Evolutionary conservation across 2,797 vertebrate species (phyloP), one percentile per base, ranked within the genome.

Genomic region (Manis pentadactyla): DNA sequence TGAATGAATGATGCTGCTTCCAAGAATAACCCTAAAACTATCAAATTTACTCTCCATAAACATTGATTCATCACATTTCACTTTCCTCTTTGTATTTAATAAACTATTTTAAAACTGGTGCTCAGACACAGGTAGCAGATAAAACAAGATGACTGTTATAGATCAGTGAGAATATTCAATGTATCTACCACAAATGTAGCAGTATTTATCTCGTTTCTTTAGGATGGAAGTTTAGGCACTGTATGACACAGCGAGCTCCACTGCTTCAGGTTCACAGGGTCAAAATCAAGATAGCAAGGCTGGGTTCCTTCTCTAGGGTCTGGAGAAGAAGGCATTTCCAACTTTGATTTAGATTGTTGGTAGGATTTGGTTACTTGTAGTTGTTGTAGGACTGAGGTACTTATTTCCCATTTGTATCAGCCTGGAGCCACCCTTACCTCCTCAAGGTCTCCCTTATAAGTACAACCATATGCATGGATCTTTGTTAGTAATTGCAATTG

Each of bases 41-140:
- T 77, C 25, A 59, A 73, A 5, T 82, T 27, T 74, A 46, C 18
- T 53, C 17, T 57, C 39, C 14, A 39, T 29, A 59, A 81, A 53
- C 13, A 23, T 73, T 69, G n/a, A 63, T 42, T 93, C 2, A 34
- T 11, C 27, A 57, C 1, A 21, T 71, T 46, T 37, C 0, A 34
- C 7, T 39, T 90, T 29, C 10, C 23, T 92, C 9, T 81, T 78
- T 68, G 46, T 68, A 86, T 53, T 71, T 90, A 49, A 55, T 88
- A 85, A 85, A 82, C 4, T 14, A 49, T 94, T 87, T 89, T 63
- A n/a, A 73, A 93, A 75, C 5, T 29, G 7, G 31, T 68, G 6
- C 10, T 69, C 42, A 69, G 37, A 68, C 3, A 17, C 2, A 84
- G 11, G 18, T 27, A 39, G 19, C 74, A 18, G 17, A 51, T 59